A percentile compares a stretch with the other conserved stretches of the same genome.
These are phyloP conservation scores for Pollenia angustigena DNA, from an alignment of 2,888 invertebrate genomes.

Conservation along the genomic window DNA sequence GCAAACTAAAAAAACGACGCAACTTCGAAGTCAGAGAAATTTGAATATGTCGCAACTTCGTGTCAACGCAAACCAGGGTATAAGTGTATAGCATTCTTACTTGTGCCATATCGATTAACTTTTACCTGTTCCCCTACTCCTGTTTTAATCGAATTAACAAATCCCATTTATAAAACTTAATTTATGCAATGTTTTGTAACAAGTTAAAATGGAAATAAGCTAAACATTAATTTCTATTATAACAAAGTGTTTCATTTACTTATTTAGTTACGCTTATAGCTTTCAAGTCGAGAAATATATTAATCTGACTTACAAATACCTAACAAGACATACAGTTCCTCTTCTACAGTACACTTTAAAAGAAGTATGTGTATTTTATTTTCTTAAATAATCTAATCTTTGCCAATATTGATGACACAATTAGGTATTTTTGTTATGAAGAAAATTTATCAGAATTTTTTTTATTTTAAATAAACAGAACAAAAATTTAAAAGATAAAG, in stretches of 20 bases:
- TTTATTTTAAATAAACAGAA: background rate
- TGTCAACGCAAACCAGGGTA: too few species aligned
- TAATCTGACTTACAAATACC: constrained; percentile 27
- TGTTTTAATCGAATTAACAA: too few species aligned
- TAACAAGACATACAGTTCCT: background rate
- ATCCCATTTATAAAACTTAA: too few species aligned
- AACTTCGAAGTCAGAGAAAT: too few species aligned
- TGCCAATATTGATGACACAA: constrained; percentile 64
- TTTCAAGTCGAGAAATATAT: background rate
- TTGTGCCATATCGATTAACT: too few species aligned
- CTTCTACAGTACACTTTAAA: background rate
- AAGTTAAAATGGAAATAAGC: constrained; percentile 4
- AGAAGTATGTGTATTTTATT: constrained; percentile 70
- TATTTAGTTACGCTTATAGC: background rate
- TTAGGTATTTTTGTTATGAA: constrained; percentile 28
- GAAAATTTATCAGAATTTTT: constrained; percentile 11
- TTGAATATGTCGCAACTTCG: too few species aligned
- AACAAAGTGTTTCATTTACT: background rate
- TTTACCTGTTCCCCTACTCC: too few species aligned
- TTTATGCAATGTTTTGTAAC: background rate
- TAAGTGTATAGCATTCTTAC: too few species aligned
- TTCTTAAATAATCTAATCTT: constrained; percentile 30
- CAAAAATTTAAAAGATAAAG: background rate
- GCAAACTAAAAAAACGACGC: too few species aligned
- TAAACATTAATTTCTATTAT: constrained; percentile 45